Conservation (phyloP, 1,140 invertebrate species). For the Nephila pilipes region DNA sequence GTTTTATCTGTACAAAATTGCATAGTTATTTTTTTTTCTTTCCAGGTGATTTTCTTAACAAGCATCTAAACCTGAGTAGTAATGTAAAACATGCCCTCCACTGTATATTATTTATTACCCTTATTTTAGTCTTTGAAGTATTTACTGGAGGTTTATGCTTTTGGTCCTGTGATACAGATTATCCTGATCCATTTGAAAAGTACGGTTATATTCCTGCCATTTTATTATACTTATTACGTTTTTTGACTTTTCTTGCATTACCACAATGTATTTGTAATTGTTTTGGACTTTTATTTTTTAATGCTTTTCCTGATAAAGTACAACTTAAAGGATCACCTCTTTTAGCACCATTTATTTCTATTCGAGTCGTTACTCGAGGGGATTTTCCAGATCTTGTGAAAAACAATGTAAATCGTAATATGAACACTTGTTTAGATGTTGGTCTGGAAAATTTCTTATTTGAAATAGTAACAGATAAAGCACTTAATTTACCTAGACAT, state of each 20-base stretch:
- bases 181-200: conserved; percentile 88
- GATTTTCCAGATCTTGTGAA: conserved; percentile 96
- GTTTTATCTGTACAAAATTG: no score
- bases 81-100: conserved; percentile 71
- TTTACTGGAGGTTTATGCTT: conserved; percentile 89
- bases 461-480: conserved; percentile 98
- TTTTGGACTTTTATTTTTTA: conserved; percentile 93
- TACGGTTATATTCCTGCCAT: conserved; percentile 87
- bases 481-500: conserved; percentile 85
- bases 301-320: conserved; percentile 97
- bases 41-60: conserved; percentile 48
- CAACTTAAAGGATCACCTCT: conserved; percentile 93
- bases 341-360: conserved; percentile 96
- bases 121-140: conserved; percentile 85
- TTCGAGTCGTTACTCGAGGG: conserved; percentile 96
- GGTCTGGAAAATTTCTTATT: conserved; percentile 98
- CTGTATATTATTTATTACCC: conserved; percentile 66
- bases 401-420: conserved; percentile 92
- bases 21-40: neutral
- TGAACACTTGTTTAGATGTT: conserved; percentile 92
- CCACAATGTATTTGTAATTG: conserved; percentile 93
- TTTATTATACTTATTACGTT: conserved; percentile 89
- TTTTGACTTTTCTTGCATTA: conserved; percentile 90
- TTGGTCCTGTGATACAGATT: conserved; percentile 82
- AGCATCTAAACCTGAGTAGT: conserved; percentile 56